Evolutionary conservation across 92 coral and sea anemone genomes (phyloP), one percentile per base, ranked within the genome.

Genomic region (Porites cylindrica): DNA sequence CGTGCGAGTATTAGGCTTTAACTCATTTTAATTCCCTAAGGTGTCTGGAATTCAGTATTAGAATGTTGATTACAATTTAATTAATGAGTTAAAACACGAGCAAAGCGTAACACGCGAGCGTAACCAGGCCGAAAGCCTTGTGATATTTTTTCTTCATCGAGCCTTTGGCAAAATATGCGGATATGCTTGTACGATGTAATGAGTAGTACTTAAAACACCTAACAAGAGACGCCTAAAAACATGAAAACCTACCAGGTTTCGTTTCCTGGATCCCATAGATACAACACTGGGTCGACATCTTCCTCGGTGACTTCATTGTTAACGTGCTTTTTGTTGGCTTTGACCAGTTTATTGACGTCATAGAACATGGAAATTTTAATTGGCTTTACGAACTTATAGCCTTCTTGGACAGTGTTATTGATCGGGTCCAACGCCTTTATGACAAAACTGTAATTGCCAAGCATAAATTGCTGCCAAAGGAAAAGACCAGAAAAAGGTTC

Each of bases 361-460:
- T 96, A 96, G 88, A 95, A 96, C 99, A 96, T 93, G 21, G 95
- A 77, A 62, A 96, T 77, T n/a, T 88, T 93, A 60, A 96, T 88
- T 13, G 99, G 99, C 81, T 96, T 93, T 20, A 85, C 93, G 67
- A 97, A 97, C 75, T 69, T 89, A 70, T 91, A 97, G 60, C 96
- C 94, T 53, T 92, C 91, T 24, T 84, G 86, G 10, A 90, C 59
- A 6, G 96, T 93, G 91, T 93, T 93, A 90, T 93, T 93, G 0
- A 50, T 29, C 2, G 99, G 97, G 24, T 93, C 94, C 51, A 90
- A 64, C 16, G 98, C 98, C 84, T 97, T 97, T 88, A 97, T 95
- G 51, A 93, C 96, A 80, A 97, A 97, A 81, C 99, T 97, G 90
- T 97, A 97, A 91, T 97, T 92, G 4, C 99, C 99, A 43, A 97